Evolutionary conservation across 2,888 invertebrate species (phyloP).

Genomic region (Eretmocerus hayati): DNA sequence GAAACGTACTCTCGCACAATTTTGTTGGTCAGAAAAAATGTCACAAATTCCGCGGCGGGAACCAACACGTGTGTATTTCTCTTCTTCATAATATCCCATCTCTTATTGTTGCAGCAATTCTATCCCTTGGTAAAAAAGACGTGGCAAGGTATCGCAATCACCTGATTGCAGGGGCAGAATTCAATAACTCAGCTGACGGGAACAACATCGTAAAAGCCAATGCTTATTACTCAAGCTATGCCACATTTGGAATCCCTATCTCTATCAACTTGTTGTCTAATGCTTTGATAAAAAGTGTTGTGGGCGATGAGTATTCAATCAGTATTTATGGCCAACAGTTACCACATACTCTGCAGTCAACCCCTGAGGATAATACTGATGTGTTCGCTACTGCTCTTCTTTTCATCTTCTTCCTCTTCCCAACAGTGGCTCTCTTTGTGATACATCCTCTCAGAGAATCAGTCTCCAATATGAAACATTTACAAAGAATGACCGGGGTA

Average conservation of each 20-base stretch:
- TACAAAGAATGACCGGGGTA: slow-evolving; percentile 64
- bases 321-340: slow-evolving; percentile 30
- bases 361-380: slow-evolving; percentile 14
- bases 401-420: background rate
- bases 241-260: slow-evolving; percentile 52
- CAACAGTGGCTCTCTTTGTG: slow-evolving; percentile 47
- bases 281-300: slow-evolving; percentile 35
- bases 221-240: slow-evolving; percentile 50
- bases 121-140: slow-evolving; percentile 40
- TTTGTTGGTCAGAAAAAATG: too few relatives aligned
- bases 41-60: too few relatives aligned
- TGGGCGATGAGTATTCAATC: slow-evolving; percentile 32
- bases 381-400: background rate
- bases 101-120: slow-evolving; percentile 46
- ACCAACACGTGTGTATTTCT: too few relatives aligned
- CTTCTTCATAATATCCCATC: too few relatives aligned
- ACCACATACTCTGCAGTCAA: slow-evolving; percentile 23
- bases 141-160: slow-evolving; percentile 48
- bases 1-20: too few relatives aligned
- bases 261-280: slow-evolving; percentile 51
- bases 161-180: slow-evolving; percentile 50
- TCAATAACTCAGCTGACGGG: slow-evolving; percentile 34
- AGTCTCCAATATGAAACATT: slow-evolving; percentile 55
- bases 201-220: slow-evolving; percentile 31
- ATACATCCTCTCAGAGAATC: slow-evolving; percentile 60